Conservation (phyloP, 1,140 invertebrate genomes). For the Laupala kohalensis region DNA sequence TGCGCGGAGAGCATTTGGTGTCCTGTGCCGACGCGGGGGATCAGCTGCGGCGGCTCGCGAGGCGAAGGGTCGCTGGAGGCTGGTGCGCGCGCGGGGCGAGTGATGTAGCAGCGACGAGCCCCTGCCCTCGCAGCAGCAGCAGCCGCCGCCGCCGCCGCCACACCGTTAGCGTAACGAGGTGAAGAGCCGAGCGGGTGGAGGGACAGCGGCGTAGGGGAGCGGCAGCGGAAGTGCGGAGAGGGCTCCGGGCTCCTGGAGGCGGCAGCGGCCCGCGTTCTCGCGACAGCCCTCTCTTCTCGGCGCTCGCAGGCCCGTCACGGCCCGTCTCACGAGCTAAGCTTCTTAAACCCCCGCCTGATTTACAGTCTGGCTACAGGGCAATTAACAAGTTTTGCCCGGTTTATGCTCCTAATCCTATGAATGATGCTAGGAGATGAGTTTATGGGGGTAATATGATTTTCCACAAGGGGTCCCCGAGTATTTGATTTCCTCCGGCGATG, state of each 20-base stretch:
- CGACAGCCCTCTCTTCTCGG: not conserved
- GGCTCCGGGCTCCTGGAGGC: not conserved
- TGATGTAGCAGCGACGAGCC: too few species aligned
- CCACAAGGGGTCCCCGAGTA: slow-evolving; percentile 6
- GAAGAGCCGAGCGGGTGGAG: too few species aligned
- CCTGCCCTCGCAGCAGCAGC: too few species aligned
- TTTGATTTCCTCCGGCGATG: slow-evolving; percentile 10
- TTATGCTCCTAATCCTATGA: slow-evolving; percentile 18
- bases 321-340: slow-evolving; percentile 14
- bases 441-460: slow-evolving; percentile 17
- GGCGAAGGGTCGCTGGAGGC: not conserved
- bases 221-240: not conserved
- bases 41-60: too few species aligned
- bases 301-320: not conserved
- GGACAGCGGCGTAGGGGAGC: too few species aligned
- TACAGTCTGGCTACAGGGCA: slow-evolving; percentile 16
- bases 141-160: too few species aligned
- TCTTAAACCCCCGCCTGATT: slow-evolving; percentile 18
- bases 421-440: slow-evolving; percentile 17
- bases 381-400: slow-evolving; percentile 18
- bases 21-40: too few species aligned
- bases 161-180: too few species aligned
- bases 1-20: not conserved
- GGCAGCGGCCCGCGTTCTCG: not conserved
- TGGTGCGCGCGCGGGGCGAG: too few species aligned